Percentiles rank a stretch among this genome's conserved stretches.
These are phyloP conservation scores for Cabera pusaria DNA, from an alignment of 2,888 invertebrate species.

Conservation along the genomic window DNA sequence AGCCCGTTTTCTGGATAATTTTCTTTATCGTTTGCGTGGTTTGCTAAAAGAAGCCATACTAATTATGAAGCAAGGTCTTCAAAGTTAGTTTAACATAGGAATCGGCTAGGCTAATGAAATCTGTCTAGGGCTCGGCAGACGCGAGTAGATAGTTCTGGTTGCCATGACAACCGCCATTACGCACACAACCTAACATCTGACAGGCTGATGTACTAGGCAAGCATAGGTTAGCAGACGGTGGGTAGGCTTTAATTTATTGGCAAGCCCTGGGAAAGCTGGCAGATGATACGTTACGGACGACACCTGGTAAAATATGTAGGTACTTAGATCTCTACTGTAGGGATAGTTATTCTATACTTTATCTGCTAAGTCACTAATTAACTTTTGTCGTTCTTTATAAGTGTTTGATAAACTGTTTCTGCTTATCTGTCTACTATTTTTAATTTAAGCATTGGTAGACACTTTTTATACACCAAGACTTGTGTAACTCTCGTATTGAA, in stretches of 20 bases:
- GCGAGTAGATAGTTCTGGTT: conserved; percentile 34
- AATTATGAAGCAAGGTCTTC: conserved; percentile 3
- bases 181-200: conserved; percentile 30
- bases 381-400: no score
- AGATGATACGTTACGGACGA: no score
- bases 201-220: conserved; percentile 35
- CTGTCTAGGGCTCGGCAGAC: conserved; percentile 23
- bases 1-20: no score
- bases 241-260: conserved; percentile 32
- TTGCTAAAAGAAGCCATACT: conserved; percentile 1
- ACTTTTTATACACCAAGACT: no score
- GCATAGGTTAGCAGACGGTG: conserved; percentile 33
- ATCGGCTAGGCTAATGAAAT: conserved; percentile 25
- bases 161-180: conserved; percentile 43
- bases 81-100: conserved; percentile 15
- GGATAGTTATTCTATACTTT: no score
- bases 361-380: no score
- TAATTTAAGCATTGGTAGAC: no score
- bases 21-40: conserved; percentile 6
- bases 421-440: no score
- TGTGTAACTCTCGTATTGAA: no score
- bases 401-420: no score
- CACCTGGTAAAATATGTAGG: no score
- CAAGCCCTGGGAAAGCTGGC: conserved; percentile 9
- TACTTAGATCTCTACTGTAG: no score